Evolutionary conservation across 2,888 invertebrate species (phyloP).

Genomic region (Asteroscopus sphinx): DNA sequence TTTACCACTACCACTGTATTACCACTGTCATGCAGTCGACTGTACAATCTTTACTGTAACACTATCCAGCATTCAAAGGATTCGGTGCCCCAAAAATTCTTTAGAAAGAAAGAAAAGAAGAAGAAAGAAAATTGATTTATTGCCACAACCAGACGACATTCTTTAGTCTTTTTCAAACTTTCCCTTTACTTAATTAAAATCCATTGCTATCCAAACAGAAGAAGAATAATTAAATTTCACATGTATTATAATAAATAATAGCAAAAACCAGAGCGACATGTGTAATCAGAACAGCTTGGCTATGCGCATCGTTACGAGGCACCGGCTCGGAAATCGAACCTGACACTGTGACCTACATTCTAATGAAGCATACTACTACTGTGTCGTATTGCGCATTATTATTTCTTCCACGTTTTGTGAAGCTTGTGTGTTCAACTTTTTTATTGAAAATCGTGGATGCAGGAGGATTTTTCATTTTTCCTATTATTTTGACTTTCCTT

Average conservation of each 20-base stretch:
- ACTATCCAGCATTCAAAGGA: too few relatives aligned
- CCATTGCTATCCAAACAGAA: conserved; percentile 5
- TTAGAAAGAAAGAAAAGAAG: too few relatives aligned
- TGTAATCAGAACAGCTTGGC: conserved; percentile 34
- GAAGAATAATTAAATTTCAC: conserved; percentile 8
- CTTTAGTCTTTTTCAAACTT: too few relatives aligned
- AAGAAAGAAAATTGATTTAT: too few relatives aligned
- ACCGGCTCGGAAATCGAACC: conserved; percentile 56
- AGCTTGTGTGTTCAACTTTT: conserved; percentile 16
- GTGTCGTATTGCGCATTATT: conserved; percentile 51
- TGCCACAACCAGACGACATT: too few relatives aligned
- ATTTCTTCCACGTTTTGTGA: conserved; percentile 27
- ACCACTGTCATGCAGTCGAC: too few relatives aligned
- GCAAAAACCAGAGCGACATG: conserved; percentile 25
- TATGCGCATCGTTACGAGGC: conserved; percentile 47
- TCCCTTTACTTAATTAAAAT: too few relatives aligned
- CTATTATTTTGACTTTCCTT: conserved; percentile 21
- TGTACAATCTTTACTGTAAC: too few relatives aligned
- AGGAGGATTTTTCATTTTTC: conserved; percentile 6
- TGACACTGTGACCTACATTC: conserved; percentile 62
- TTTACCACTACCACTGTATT: too few relatives aligned
- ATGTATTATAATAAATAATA: conserved; percentile 24
- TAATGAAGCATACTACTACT: conserved; percentile 36
- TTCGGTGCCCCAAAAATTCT: too few relatives aligned
- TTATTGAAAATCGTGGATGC: conserved; percentile 5